Evolutionary conservation across 2,888 invertebrate species (phyloP).

Genomic region (Oligia fasciuncula): DNA sequence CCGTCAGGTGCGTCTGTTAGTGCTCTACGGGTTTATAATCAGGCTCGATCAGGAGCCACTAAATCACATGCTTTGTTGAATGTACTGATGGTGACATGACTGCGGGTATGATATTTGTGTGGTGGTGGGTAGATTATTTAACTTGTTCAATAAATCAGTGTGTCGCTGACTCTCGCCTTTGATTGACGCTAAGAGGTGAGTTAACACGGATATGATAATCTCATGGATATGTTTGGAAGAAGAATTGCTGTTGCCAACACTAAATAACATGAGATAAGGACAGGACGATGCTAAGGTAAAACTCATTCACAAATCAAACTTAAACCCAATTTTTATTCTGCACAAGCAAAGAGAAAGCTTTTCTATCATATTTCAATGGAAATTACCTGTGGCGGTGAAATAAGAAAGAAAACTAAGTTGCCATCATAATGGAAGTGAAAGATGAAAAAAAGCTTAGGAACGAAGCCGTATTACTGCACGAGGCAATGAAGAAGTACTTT

Average conservation of each 20-base stretch:
- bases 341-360: conserved; percentile 3
- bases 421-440: conserved; percentile 24
- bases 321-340: neutral
- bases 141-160: too few relatives aligned
- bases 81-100: too few relatives aligned
- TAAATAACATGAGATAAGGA: neutral
- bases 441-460: conserved; percentile 11
- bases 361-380: conserved; percentile 19
- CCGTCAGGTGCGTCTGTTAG: too few relatives aligned
- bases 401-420: conserved; percentile 14
- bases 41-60: too few relatives aligned
- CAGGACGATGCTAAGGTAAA: neutral
- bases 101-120: too few relatives aligned
- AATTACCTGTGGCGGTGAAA: conserved; percentile 7
- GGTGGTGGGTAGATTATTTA: too few relatives aligned
- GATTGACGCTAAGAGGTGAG: too few relatives aligned
- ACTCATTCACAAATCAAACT: neutral
- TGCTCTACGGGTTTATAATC: too few relatives aligned
- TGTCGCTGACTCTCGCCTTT: too few relatives aligned
- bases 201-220: neutral
- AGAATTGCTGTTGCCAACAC: neutral
- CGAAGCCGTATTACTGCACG: conserved; percentile 8
- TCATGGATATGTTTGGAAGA: neutral
- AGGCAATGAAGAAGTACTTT: conserved; percentile 16
- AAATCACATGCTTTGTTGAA: too few relatives aligned